These are phyloP conservation scores for Panorpa germanica DNA, from an alignment of 2,888 invertebrate species.

Conservation along the genomic window DNA sequence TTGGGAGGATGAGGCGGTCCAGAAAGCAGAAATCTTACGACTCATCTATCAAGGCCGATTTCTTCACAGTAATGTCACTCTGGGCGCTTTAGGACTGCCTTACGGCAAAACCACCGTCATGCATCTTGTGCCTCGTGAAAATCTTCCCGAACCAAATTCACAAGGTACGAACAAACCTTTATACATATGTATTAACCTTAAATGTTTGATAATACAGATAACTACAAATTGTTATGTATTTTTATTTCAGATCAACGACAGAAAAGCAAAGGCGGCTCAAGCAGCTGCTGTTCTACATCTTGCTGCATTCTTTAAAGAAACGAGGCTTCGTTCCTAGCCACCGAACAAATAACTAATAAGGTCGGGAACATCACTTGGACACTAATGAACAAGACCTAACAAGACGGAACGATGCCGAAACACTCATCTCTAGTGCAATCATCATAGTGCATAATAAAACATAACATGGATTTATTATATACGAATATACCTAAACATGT, in stretches of 20 bases:
- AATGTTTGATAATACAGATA: slow-evolving; percentile 13
- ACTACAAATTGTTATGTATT: slow-evolving; percentile 14
- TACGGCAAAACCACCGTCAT: slow-evolving; percentile 97
- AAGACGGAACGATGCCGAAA: not conserved
- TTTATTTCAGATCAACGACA: slow-evolving; percentile 75
- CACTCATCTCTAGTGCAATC: not conserved
- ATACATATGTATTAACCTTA: not conserved
- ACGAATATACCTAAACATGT: too few relatives aligned
- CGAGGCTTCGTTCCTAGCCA: not conserved
- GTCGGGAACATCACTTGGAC: not conserved
- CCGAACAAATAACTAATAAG: slow-evolving; percentile 1
- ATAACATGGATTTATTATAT: too few relatives aligned
- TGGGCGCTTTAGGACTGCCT: slow-evolving; percentile 92
- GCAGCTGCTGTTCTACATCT: slow-evolving; percentile 85
- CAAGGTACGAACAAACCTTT: slow-evolving; percentile 42
- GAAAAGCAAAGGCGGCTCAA: slow-evolving; percentile 87
- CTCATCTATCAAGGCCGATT: slow-evolving; percentile 99
- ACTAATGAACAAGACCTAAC: slow-evolving; percentile 1
- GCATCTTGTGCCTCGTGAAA: slow-evolving; percentile 99
- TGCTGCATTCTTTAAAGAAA: slow-evolving; percentile 78
- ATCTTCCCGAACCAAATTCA: slow-evolving; percentile 96
- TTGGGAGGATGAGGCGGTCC: slow-evolving; percentile 91
- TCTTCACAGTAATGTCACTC: slow-evolving; percentile 96
- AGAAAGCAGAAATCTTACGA: slow-evolving; percentile 92
- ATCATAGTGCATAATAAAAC: slow-evolving; percentile 6